A percentile compares a stretch with the other conserved stretches of the same genome.
Conservation (phyloP, 2,113 vertebrate genomes). For the Jaculus jaculus region DNA sequence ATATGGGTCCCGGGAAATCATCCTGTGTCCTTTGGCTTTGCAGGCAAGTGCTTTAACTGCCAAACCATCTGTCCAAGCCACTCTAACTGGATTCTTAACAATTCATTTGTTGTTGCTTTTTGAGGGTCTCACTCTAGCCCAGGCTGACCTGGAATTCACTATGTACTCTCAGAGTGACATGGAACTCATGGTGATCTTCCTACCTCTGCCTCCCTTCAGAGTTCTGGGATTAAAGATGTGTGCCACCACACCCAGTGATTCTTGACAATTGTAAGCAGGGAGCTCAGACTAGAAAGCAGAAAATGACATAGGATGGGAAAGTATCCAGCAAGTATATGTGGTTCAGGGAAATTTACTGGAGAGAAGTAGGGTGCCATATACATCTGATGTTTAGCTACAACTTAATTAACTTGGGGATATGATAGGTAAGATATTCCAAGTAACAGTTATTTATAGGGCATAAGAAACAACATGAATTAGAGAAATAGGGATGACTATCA, state of each 20-base stretch:
- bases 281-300: background rate
- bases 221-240: no score
- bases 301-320: background rate
- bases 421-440: background rate
- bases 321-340: background rate
- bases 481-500: background rate
- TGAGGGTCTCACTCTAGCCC: no score
- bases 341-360: background rate
- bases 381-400: background rate
- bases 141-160: no score
- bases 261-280: background rate
- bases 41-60: no score
- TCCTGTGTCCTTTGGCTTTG: no score
- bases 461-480: background rate
- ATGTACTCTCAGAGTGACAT: no score
- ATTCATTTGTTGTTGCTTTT: no score
- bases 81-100: no score
- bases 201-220: no score
- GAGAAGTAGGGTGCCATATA: background rate
- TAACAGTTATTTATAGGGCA: background rate
- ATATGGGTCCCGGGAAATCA: no score
- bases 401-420: background rate
- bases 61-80: no score
- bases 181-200: no score
- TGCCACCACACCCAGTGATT: background rate